Evolutionary conservation across 2,797 vertebrate species (phyloP).

Genomic region (Lacerta bilineata): DNA sequence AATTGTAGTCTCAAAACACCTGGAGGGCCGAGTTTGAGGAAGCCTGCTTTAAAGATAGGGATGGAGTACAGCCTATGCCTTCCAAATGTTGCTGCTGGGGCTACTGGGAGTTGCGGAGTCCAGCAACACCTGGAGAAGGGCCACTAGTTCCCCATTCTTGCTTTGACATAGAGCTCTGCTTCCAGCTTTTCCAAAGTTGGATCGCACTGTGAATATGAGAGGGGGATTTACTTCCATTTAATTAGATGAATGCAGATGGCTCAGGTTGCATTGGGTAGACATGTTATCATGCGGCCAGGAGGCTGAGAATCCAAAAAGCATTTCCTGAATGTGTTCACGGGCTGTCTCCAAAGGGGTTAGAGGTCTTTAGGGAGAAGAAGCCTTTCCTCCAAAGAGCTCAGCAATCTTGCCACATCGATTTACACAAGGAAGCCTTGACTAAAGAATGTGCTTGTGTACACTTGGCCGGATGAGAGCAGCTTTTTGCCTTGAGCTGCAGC

Average conservation of each 20-base stretch:
- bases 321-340: slow-evolving; percentile 49
- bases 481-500: not conserved
- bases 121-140: too few relatives aligned
- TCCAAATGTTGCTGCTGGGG: too few relatives aligned
- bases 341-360: slow-evolving; percentile 12
- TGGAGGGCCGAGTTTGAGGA: too few relatives aligned
- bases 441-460: not conserved
- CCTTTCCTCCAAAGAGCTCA: not conserved
- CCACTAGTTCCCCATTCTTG: too few relatives aligned
- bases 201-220: slow-evolving; percentile 56
- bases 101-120: too few relatives aligned
- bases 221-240: slow-evolving; percentile 65
- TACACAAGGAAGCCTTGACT: slow-evolving; percentile 32
- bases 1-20: too few relatives aligned
- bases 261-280: slow-evolving; percentile 49
- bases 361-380: not conserved
- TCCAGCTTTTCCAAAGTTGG: slow-evolving; percentile 51
- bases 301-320: not conserved
- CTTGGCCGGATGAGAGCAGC: not conserved
- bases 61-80: too few relatives aligned
- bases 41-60: not conserved
- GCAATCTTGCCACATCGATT: not conserved
- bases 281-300: slow-evolving; percentile 51
- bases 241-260: slow-evolving; percentile 62
- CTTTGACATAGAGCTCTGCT: not conserved